Percentiles rank a stretch among this genome's conserved stretches.
Conservation (phyloP, 92 coral and sea anemone genomes). For the Epizoanthus fatuus region DNA sequence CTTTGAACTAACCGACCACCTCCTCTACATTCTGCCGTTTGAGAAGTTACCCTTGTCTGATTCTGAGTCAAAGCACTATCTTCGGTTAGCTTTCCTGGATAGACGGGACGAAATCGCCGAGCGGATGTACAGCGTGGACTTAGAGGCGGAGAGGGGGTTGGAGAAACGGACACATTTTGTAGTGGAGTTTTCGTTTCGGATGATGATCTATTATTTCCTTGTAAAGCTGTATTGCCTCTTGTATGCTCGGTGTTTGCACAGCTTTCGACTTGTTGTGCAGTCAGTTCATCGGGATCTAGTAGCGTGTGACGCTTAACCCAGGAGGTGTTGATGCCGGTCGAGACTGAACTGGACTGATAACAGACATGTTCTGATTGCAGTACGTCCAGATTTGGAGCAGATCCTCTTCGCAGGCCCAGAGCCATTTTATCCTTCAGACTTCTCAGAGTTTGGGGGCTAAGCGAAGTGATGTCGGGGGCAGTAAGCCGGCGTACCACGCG, state of each 20-base stretch:
- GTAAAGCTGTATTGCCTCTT: too few relatives aligned
- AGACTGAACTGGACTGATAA: background rate
- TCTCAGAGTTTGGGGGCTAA: background rate
- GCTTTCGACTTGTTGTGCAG: background rate
- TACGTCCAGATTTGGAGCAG: constrained; percentile 6
- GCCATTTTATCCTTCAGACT: background rate
- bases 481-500: background rate
- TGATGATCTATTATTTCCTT: background rate
- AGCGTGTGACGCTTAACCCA: background rate
- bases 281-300: background rate
- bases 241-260: background rate
- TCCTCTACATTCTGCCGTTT: background rate
- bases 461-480: background rate
- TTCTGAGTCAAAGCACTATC: background rate
- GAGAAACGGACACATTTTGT: background rate
- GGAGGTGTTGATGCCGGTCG: constrained; percentile 8
- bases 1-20: background rate
- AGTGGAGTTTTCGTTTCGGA: background rate
- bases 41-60: background rate
- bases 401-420: background rate
- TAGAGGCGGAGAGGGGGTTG: constrained; percentile 1
- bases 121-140: background rate
- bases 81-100: background rate
- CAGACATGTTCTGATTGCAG: background rate
- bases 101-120: background rate